Conservation (phyloP, 2,888 invertebrate species). For the Hybos culiciformis region DNA sequence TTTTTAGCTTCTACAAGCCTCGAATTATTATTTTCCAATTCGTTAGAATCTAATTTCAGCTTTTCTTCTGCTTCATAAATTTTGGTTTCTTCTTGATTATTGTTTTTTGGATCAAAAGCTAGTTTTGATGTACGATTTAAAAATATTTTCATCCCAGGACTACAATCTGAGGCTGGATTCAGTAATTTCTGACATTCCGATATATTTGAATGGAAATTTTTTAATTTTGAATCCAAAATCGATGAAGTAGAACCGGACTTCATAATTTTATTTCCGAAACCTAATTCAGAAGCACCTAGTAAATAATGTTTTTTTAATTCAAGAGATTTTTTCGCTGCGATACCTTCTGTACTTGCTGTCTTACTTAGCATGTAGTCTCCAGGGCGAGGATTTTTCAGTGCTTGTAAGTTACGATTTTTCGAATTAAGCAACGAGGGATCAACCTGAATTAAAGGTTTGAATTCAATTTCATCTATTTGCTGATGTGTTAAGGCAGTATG, state of each 20-base stretch:
- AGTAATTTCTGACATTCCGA: constrained; percentile 78
- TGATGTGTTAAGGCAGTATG: constrained; percentile 15
- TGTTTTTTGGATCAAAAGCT: constrained; percentile 13
- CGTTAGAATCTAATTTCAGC: constrained; percentile 26
- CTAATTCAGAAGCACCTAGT: constrained; percentile 47
- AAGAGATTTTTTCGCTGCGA: constrained; percentile 73
- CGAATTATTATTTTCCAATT: constrained; percentile 35
- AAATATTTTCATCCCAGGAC: constrained; percentile 55
- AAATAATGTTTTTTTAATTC: constrained; percentile 77
- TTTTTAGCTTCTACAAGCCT: constrained; percentile 32
- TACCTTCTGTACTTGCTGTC: constrained; percentile 74
- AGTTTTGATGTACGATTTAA: constrained; percentile 37
- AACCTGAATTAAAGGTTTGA: constrained; percentile 35
- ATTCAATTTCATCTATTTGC: constrained; percentile 30
- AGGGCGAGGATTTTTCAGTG: constrained; percentile 43
- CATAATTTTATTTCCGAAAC: constrained; percentile 52
- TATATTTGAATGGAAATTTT: constrained; percentile 71
- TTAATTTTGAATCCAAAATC: constrained; percentile 72
- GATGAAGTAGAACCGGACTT: constrained; percentile 73
- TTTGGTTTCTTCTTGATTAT: constrained; percentile 23
- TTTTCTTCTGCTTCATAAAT: constrained; percentile 31
- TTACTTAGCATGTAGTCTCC: constrained; percentile 69
- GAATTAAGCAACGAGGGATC: constrained; percentile 31
- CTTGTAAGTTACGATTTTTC: constrained; percentile 26
- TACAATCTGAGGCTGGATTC: constrained; percentile 59